A percentile compares a stretch with the other conserved stretches of the same genome.
Evolutionary conservation across 2,113 vertebrate species (phyloP).

Genomic region (Paralichthys olivaceus): DNA sequence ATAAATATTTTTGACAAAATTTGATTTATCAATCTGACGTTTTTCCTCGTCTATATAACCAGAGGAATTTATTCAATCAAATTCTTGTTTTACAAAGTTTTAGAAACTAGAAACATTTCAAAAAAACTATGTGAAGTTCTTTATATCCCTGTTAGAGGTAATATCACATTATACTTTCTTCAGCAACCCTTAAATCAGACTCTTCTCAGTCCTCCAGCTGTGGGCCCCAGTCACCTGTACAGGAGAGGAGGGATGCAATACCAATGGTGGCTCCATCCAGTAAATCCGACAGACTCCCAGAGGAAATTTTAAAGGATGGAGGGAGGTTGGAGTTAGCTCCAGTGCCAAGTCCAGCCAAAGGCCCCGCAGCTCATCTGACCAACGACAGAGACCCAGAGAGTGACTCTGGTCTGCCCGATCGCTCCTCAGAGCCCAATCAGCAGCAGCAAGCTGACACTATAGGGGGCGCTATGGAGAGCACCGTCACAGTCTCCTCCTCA

Average conservation of each 20-base stretch:
- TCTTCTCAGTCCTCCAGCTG: constrained; percentile 70
- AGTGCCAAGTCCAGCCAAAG: constrained; percentile 79
- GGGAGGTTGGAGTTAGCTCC: constrained; percentile 69
- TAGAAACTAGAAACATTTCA: no score
- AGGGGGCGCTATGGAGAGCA: constrained; percentile 71
- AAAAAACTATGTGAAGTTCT: no score
- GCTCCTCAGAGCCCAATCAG: constrained; percentile 77
- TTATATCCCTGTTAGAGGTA: no score
- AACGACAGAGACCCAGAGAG: constrained; percentile 80
- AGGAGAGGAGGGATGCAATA: constrained; percentile 68
- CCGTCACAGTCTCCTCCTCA: constrained; percentile 66
- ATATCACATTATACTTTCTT: no score
- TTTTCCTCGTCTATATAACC: no score
- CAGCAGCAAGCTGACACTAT: constrained; percentile 66
- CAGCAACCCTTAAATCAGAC: not conserved
- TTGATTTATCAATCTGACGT: no score
- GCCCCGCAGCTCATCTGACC: constrained; percentile 42
- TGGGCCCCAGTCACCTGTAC: constrained; percentile 58
- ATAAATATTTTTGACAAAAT: not conserved
- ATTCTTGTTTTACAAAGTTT: no score
- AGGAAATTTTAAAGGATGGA: constrained; percentile 58
- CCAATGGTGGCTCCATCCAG: constrained; percentile 53
- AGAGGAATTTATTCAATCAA: no score
- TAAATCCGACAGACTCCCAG: constrained; percentile 44
- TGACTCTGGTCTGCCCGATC: constrained; percentile 81